Conservation (phyloP, 2,113 vertebrate species). For the Gopherus evgoodei region DNA sequence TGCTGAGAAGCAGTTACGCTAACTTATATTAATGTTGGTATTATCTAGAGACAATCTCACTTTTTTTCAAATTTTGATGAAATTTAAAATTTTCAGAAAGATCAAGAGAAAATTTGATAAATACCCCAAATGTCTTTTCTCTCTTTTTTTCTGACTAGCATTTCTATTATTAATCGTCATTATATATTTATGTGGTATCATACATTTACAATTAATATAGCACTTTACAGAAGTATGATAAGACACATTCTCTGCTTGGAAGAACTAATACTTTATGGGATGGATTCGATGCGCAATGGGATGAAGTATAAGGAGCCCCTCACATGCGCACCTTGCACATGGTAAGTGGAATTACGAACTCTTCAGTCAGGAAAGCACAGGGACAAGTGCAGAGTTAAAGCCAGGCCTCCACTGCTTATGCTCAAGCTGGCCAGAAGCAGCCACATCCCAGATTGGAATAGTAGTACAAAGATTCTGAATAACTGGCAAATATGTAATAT, state of each 20-base stretch:
- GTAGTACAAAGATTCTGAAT: neutral
- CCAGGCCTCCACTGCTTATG: neutral
- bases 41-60: neutral
- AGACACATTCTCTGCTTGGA: too few species aligned
- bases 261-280: too few species aligned
- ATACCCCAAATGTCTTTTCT: neutral
- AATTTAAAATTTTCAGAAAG: neutral
- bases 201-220: neutral
- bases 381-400: neutral
- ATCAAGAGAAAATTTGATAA: neutral
- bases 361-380: neutral
- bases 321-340: neutral
- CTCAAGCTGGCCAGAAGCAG: neutral
- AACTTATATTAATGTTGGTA: neutral
- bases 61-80: neutral
- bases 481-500: neutral
- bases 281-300: neutral
- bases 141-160: neutral
- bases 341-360: neutral
- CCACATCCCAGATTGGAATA: neutral
- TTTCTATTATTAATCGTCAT: neutral
- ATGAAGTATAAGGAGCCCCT: neutral
- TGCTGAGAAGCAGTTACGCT: accelerated
- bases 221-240: neutral
- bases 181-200: neutral